Conservation (phyloP, 2,113 vertebrate species). For the Xyliphius kryptos region DNA sequence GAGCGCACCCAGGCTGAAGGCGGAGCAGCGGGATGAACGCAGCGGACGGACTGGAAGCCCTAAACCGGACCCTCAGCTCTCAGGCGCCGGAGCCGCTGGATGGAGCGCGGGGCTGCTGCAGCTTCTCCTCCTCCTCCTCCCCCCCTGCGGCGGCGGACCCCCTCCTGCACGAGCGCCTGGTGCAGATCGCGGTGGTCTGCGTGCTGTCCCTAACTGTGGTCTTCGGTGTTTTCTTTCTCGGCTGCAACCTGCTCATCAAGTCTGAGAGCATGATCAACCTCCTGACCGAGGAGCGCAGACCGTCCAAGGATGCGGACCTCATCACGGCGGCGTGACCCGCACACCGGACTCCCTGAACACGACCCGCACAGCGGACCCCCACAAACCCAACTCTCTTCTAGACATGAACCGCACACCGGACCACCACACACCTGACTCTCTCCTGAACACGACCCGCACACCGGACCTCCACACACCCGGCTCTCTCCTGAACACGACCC, state of each 20-base stretch:
- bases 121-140: slow-evolving; percentile 18
- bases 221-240: slow-evolving; percentile 54
- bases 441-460: too few relatives aligned
- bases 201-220: slow-evolving; percentile 53
- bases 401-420: too few relatives aligned
- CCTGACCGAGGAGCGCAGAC: slow-evolving; percentile 44
- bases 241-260: slow-evolving; percentile 53
- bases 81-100: slow-evolving; percentile 13
- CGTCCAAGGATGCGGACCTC: slow-evolving; percentile 45
- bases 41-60: slow-evolving; percentile 1
- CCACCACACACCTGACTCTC: too few relatives aligned
- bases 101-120: slow-evolving; percentile 40
- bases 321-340: slow-evolving; percentile 31
- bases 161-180: slow-evolving; percentile 36
- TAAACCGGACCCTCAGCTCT: slow-evolving; percentile 28
- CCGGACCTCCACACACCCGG: too few relatives aligned
- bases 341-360: too few relatives aligned
- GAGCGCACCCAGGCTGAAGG: not conserved
- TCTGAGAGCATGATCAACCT: slow-evolving; percentile 51
- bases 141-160: slow-evolving; percentile 1
- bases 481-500: too few relatives aligned
- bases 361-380: too few relatives aligned
- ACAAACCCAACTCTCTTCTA: too few relatives aligned
- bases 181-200: slow-evolving; percentile 53
- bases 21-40: slow-evolving; percentile 23